These are phyloP conservation scores for Adelosebastes latens DNA, from an alignment of 2,797 vertebrate genomes.

Conservation along the genomic window DNA sequence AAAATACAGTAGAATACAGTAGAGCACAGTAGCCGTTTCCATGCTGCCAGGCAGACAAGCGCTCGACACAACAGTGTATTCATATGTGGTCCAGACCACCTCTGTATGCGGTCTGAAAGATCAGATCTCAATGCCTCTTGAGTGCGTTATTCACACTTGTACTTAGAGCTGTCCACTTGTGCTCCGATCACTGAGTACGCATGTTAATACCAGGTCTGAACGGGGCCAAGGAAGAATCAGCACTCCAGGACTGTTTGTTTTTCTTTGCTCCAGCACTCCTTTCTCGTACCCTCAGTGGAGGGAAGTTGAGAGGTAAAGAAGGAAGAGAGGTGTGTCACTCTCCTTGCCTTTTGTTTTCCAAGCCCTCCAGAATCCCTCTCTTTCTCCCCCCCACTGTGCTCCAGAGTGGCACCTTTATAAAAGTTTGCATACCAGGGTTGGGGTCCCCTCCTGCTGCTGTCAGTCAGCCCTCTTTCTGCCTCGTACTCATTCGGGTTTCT, in stretches of 20 bases:
- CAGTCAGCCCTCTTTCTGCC: slow-evolving; percentile 57
- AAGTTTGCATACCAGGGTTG: slow-evolving; percentile 71
- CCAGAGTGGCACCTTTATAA: slow-evolving; percentile 59
- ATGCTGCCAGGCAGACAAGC: too few species aligned
- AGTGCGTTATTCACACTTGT: too few species aligned
- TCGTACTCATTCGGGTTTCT: slow-evolving; percentile 60
- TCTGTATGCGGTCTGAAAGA: too few species aligned
- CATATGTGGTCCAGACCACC: too few species aligned
- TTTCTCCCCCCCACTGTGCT: slow-evolving; percentile 39
- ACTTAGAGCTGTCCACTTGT: too few species aligned
- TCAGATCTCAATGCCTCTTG: too few species aligned
- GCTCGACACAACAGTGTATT: too few species aligned
- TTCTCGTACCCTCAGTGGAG: slow-evolving; percentile 41
- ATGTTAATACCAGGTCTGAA: too few species aligned
- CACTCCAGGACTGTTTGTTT: slow-evolving; percentile 58
- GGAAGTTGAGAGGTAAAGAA: slow-evolving; percentile 57
- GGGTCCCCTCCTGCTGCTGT: slow-evolving; percentile 75
- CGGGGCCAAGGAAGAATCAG: slow-evolving; percentile 4
- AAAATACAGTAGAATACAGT: too few species aligned
- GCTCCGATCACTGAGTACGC: too few species aligned
- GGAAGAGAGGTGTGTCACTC: slow-evolving; percentile 62
- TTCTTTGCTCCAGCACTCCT: slow-evolving; percentile 55
- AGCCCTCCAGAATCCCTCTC: slow-evolving; percentile 46
- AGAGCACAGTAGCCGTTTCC: too few species aligned
- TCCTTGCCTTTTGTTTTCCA: slow-evolving; percentile 57